Conservation (phyloP, 2,888 invertebrate genomes). For the Drosophila atripex region DNA sequence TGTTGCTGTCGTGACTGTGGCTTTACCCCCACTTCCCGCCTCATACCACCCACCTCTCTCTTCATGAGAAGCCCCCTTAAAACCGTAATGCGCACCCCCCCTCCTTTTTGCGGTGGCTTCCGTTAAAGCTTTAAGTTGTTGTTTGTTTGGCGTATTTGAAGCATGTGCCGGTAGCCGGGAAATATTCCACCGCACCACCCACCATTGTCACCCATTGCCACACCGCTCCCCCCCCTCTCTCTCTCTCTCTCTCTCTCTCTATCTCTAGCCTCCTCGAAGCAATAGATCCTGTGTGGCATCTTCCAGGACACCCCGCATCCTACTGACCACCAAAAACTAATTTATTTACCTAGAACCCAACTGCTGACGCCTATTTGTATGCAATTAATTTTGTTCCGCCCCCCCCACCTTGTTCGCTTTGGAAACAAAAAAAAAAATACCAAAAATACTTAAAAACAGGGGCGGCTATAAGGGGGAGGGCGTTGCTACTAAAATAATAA, state of each 20-base stretch:
- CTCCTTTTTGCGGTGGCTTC: constrained; percentile 13
- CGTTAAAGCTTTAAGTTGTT: constrained; percentile 38
- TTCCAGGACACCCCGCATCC: not conserved
- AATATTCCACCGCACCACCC: constrained; percentile 9
- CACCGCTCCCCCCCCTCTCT: not conserved
- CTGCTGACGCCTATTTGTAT: constrained; percentile 63
- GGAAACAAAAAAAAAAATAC: constrained; percentile 9
- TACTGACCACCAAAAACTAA: constrained; percentile 26
- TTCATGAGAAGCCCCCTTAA: not conserved
- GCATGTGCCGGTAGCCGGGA: constrained; percentile 37
- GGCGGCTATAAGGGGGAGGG: not conserved
- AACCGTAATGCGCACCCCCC: not conserved
- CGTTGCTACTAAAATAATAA: not conserved
- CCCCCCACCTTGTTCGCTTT: not conserved
- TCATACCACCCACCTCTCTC: not conserved
- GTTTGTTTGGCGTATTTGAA: constrained; percentile 28
- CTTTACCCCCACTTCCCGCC: not conserved
- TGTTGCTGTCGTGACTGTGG: constrained; percentile 33
- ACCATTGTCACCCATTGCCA: constrained; percentile 11
- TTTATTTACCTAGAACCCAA: constrained; percentile 47
- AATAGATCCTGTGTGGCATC: constrained; percentile 23
- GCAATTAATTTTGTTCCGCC: constrained; percentile 67
- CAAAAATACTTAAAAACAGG: not conserved
- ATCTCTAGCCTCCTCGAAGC: too few species aligned
- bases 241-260: too few species aligned